Base-by-base conservation (phyloP, 37 sponge, comb jelly and placozoan genomes). In the Dysidea cf. avara region DNA sequence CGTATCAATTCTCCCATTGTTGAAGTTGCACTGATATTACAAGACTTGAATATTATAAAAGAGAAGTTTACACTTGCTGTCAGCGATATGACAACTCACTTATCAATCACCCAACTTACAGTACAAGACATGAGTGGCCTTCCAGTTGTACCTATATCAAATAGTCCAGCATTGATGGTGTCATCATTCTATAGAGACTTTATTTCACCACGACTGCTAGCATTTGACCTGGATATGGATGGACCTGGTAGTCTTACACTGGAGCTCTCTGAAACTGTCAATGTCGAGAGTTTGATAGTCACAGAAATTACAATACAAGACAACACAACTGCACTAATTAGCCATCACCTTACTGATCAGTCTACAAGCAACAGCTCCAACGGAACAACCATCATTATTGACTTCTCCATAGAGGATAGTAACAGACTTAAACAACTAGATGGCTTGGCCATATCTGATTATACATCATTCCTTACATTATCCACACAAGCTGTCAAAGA, bases 191-290 rank as follows among this genome's bases (percentile, higher is more conserved):
- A 43, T 37, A 39, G 47, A 3, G 96, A 95, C 46, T 28, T 12
- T 3, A 28, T 65, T 7, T 12, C 29, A 9, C 96, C 96, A 37
- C 30, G 36, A 31, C 46, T 95, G 6, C 54, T 64, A 4, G 26
- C 77, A 1, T 95, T 68, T 65, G 64, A 53, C 38, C 70, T 95
- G 28, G 81, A 90, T 68, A 56, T 95, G 56, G 77, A 87, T 84
- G 92, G 81, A 22, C 13, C 73, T 34, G 90, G 81, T 14, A 39
- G 43, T 14, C 53, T 95, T 24, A 55, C 56, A 4, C 76, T 95
- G 30, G 81, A 69, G 18, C 90, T 95, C 71, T 55, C 72, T 68
- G 96, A 95, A 57, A 90, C 96, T 28, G 85, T 95, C 13, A 87
- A 95, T 64, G 56, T 70, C 1, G 65, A 59, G 13, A 72, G 75